Conservation (phyloP, 2,113 vertebrate genomes). For the Brachyhypopomus occidentalis region DNA sequence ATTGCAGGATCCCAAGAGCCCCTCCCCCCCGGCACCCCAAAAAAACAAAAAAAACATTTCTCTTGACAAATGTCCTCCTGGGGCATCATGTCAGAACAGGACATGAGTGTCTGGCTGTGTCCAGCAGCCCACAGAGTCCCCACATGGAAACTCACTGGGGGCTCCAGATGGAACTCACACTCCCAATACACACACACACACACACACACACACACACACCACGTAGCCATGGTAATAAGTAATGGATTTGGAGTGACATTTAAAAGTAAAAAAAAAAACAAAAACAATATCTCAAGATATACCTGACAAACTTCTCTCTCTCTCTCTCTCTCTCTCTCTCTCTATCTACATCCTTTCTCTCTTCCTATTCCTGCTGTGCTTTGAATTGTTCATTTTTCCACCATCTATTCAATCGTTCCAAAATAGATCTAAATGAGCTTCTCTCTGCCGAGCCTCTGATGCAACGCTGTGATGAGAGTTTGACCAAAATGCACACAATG, state of each 20-base stretch:
- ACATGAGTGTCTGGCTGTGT: neutral
- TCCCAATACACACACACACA: slow-evolving; percentile 26
- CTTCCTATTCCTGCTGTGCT: slow-evolving; percentile 24
- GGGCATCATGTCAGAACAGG: slow-evolving; percentile 43
- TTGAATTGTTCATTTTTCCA: slow-evolving; percentile 41
- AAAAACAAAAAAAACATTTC: slow-evolving; percentile 15
- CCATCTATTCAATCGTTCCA: slow-evolving; percentile 39
- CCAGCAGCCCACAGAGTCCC: slow-evolving; percentile 30
- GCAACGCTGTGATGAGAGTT: slow-evolving; percentile 66
- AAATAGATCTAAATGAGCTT: slow-evolving; percentile 52
- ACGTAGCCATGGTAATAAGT: slow-evolving; percentile 45
- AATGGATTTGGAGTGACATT: slow-evolving; percentile 41
- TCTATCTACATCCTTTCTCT: slow-evolving; percentile 4
- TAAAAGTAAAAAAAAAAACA: slow-evolving; percentile 28
- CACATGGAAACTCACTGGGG: slow-evolving; percentile 37
- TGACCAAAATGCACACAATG: slow-evolving; percentile 64
- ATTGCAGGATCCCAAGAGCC: neutral
- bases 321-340: neutral
- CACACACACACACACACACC: slow-evolving; percentile 20
- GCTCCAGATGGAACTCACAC: slow-evolving; percentile 33
- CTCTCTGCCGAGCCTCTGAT: slow-evolving; percentile 63
- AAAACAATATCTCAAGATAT: slow-evolving; percentile 14
- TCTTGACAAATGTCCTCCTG: slow-evolving; percentile 16
- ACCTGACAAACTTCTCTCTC: slow-evolving; percentile 30
- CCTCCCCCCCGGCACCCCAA: too few relatives aligned